Evolutionary conservation across 2,797 vertebrate species (phyloP).

Genomic region (Eidolon dupreanum): DNA sequence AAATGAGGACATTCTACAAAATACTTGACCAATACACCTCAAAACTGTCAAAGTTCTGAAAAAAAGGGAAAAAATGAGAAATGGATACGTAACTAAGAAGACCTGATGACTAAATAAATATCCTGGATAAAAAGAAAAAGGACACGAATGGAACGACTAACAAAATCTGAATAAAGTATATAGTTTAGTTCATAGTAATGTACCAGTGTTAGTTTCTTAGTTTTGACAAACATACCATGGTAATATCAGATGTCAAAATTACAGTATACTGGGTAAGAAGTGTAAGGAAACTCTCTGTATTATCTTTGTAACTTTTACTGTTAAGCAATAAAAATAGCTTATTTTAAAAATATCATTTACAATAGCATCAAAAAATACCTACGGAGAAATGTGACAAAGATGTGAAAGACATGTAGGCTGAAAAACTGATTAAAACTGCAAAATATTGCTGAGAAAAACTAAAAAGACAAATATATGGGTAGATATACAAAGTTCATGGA

Average conservation of each 20-base stretch:
- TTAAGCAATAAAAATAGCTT: neutral
- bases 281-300: neutral
- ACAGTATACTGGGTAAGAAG: neutral
- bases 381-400: neutral
- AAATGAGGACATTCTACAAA: neutral
- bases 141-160: neutral
- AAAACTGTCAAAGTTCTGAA: neutral
- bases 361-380: neutral
- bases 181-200: neutral
- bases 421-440: neutral
- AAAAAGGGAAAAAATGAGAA: neutral
- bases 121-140: neutral
- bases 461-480: slow-evolving; percentile 1
- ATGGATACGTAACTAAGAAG: neutral
- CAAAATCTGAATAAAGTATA: neutral
- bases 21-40: neutral
- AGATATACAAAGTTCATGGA: neutral
- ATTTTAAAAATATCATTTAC: neutral
- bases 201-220: neutral
- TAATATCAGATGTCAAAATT: neutral
- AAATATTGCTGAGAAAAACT: neutral
- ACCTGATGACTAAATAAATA: neutral
- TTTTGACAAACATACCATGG: neutral
- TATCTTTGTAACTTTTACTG: neutral
- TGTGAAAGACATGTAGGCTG: neutral